A percentile compares a stretch with the other conserved stretches of the same genome.
Evolutionary conservation across 2,888 invertebrate species (phyloP).

Genomic region (Leucophenga maculata): DNA sequence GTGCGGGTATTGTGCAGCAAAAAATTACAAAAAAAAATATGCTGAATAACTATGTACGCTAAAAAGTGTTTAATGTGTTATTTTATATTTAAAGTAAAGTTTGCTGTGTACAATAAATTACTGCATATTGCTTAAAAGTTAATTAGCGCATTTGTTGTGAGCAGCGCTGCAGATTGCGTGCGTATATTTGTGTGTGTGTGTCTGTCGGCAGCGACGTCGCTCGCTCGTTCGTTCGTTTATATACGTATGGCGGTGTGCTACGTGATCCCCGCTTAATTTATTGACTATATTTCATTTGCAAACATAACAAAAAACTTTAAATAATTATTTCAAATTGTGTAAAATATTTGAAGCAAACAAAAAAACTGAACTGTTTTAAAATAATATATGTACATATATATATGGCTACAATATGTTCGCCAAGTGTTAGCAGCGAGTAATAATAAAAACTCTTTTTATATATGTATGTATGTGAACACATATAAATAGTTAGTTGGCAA

Average conservation of each 20-base stretch:
- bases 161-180: slow-evolving; percentile 58
- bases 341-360: neutral
- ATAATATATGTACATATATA: slow-evolving; percentile 27
- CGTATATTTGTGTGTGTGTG: slow-evolving; percentile 57
- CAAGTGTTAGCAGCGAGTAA: slow-evolving; percentile 61
- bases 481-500: no score
- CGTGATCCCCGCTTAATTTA: slow-evolving; percentile 27
- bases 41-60: neutral
- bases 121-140: neutral
- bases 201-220: slow-evolving; percentile 50
- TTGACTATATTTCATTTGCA: neutral
- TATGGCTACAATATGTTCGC: slow-evolving; percentile 44
- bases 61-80: neutral
- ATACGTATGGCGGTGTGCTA: neutral
- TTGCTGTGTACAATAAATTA: no score
- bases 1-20: slow-evolving; percentile 32
- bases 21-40: neutral
- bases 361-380: slow-evolving; percentile 59
- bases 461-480: neutral
- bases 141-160: slow-evolving; percentile 28
- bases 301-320: neutral
- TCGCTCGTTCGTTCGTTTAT: slow-evolving; percentile 34
- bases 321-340: neutral
- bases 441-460: slow-evolving; percentile 35
- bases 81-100: no score